A percentile compares a stretch with the other conserved stretches of the same genome.
Conservation (phyloP, 1,140 invertebrate species). For the Drosophila suzukii region DNA sequence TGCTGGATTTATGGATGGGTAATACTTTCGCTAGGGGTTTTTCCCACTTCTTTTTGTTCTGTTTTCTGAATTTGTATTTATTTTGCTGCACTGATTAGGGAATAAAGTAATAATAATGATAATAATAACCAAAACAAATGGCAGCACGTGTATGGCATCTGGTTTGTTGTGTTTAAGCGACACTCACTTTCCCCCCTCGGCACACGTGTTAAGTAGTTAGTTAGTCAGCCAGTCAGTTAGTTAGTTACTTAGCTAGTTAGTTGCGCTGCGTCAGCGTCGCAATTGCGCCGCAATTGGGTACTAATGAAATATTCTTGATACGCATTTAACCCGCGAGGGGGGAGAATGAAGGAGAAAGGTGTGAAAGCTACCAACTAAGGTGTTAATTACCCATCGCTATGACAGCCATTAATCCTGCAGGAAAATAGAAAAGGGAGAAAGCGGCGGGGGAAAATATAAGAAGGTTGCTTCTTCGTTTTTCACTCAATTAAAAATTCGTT, state of each 20-base stretch:
- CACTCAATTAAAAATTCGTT: conserved; percentile 1
- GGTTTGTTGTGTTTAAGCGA: conserved; percentile 41
- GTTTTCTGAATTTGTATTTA: background rate
- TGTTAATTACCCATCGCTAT: conserved; percentile 3
- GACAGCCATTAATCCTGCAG: conserved; percentile 5
- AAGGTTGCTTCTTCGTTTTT: background rate
- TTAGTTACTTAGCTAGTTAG: conserved; percentile 12
- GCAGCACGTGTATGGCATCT: conserved; percentile 34
- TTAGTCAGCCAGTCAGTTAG: background rate
- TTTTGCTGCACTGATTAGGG: conserved; percentile 12
- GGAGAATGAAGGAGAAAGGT: background rate
- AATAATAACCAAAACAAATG: conserved; percentile 4
- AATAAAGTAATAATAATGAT: conserved; percentile 20
- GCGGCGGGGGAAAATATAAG: background rate
- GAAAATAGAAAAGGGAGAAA: background rate
- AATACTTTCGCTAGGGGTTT: background rate
- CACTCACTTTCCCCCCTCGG: background rate
- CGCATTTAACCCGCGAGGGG: conserved; percentile 16
- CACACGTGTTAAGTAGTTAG: conserved; percentile 7
- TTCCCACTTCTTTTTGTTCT: background rate
- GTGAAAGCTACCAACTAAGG: background rate
- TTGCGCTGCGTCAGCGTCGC: conserved; percentile 22
- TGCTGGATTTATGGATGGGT: background rate
- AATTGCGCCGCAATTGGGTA: conserved; percentile 35
- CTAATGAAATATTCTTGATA: conserved; percentile 30